Evolutionary conservation across 30 jellyfish, hydroid and myxozoan species (phyloP).

Genomic region (Cassiopea xamachana): DNA sequence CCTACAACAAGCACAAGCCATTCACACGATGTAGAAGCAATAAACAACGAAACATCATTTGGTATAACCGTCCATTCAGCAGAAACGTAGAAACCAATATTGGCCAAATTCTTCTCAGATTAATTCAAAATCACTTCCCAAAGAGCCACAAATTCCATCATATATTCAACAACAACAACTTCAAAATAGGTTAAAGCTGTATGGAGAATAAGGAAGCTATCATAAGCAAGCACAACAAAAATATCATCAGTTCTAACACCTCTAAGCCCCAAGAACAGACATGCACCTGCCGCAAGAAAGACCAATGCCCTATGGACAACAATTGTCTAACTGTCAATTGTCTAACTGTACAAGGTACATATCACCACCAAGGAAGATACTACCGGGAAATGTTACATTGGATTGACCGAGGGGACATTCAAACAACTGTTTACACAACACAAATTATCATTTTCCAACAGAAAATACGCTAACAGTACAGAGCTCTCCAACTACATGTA

Average conservation of each 20-base stretch:
- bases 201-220: constrained; percentile 33
- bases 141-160: constrained; percentile 48
- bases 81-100: constrained; percentile 74
- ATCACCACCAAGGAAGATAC: constrained; percentile 1
- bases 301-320: neutral
- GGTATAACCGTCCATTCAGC: constrained; percentile 58
- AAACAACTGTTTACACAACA: neutral
- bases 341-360: constrained; percentile 34
- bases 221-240: constrained; percentile 61
- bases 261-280: neutral
- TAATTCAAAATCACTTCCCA: constrained; percentile 71
- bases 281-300: constrained; percentile 61
- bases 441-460: constrained; percentile 27
- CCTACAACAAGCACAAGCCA: constrained; percentile 23
- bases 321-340: constrained; percentile 53
- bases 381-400: too few relatives aligned
- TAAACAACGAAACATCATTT: constrained; percentile 45
- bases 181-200: constrained; percentile 71
- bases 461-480: too few relatives aligned
- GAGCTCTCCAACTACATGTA: too few relatives aligned
- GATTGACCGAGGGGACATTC: constrained; percentile 14
- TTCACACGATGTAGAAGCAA: neutral
- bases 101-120: constrained; percentile 52
- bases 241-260: constrained; percentile 3
- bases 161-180: constrained; percentile 60